Base-by-base conservation (phyloP, 1,140 invertebrate species). In the Dendrolimus kikuchii region DNA sequence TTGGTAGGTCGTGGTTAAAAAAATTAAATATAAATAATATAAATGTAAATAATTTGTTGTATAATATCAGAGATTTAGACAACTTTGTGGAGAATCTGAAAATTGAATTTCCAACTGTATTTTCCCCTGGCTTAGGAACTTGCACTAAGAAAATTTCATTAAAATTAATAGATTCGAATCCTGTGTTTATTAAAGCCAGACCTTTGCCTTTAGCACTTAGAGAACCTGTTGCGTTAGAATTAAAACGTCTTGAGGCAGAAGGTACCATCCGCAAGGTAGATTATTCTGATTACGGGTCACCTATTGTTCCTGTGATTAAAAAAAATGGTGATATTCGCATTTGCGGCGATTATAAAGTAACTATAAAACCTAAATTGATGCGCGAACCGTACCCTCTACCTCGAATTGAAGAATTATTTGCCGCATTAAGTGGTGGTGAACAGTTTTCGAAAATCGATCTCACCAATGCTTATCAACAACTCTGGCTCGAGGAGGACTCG, bases 171-270 rank as follows among this genome's bases (percentile, higher is more conserved):
- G 41, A 42, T 42, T 7, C 6, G n/a, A 42, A 42, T 42, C 41
- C 41, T 2, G 41, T 42, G n/a, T 42, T 42, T 42, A 42, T 42
- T 42, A 42, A 42, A 42, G 41, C 41, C n/a, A 42, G 41, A 42
- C 41, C 6, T 7, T 42, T 42, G n/a, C 41, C 41, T 7, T n/a
- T 42, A 4, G 41, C 41, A 42, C 41, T 42, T 7, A 7, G 41
- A 7, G 41, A 7, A 42, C 41, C 41, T n/a, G 41, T 42, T 42
- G 41, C 6, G 41, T 42, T 42, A 42, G 41, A 42, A 42, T 42
- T 42, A 42, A n/a, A 42, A 42, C 41, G 41, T n/a, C 41, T 42
- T n/a, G 41, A 42, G 41, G 41, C 41, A 42, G 41, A 42, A n/a
- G 41, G 1, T n/a, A 42, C 41, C 41, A 42, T 42, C 6, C 41